Evolutionary conservation across 2,113 vertebrate species (phyloP), one percentile per base, ranked within the genome.

Genomic region (Regulus satrapa): DNA sequence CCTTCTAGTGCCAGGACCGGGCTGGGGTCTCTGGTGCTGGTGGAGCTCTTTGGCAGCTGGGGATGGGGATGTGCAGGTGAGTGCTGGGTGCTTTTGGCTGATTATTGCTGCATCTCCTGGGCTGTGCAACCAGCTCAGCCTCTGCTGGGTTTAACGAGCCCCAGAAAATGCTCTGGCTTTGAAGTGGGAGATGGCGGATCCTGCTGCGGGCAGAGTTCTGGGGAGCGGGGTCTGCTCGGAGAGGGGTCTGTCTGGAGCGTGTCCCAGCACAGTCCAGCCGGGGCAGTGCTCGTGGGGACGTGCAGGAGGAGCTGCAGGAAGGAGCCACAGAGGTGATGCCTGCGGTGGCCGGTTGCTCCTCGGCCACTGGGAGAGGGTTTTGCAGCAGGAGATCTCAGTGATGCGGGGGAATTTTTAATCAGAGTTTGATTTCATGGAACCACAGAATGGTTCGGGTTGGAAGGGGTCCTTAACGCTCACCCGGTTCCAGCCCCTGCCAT

Each of bases 221-320:
- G 62, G 79, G 32, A 56, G 31, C 0, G 0, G 52, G 49, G 16
- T 83, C 25, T 52, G 72, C 54, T 49, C 1, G 1, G 26, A 14
- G 66, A 26, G 61, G 88, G n/a, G 9, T 68, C 56, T 36, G 56
- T 45, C 32, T 1, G 1, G 32, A 76, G 62, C 7, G 55, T 32
- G 75, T 25, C 71, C 69, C 25, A 0, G 45, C 23, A 13, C 55
- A 20, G 74, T 6, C 69, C 69, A 2, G 9, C 31, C 7, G 0
- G 29, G n/a, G 67, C 40, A 16, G 36, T 10, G 52, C 64, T 51
- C 6, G 43, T 0, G 2, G 66, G 45, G 76, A 6, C 0, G 36
- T 11, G 2, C 9, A 28, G 80, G 41, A 82, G 64, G 32, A 64
- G 46, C 55, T 52, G 41, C 0, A 8, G 63, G 75, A 72, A 64